Base-by-base conservation (phyloP, 2,888 invertebrate genomes). In the Cheiracanthium punctorium region DNA sequence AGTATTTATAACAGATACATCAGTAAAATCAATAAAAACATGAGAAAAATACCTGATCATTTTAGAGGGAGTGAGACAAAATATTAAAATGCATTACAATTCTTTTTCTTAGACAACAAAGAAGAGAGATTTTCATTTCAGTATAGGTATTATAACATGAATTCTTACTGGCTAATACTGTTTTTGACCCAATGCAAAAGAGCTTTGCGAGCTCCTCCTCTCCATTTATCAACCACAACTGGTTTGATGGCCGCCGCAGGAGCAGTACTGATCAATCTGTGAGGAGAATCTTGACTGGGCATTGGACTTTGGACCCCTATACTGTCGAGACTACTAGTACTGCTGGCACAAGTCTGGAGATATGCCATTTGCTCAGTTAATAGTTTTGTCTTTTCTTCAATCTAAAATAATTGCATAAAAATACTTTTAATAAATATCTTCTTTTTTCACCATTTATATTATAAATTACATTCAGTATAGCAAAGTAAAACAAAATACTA, bases 151-250 rank as follows among this genome's bases (percentile, higher is more conserved):
- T n/a, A n/a, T n/a, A n/a, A n/a, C n/a, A n/a, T n/a, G n/a, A n/a
- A n/a, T 37, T 7, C 37, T 89, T 90, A 92, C 92, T 91, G 91
- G 81, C 91, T 96, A 90, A 98, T 93, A 48, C 97, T 96, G 91
- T 96, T 97, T 89, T 97, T 96, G 87, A 98, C 98, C 98, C 98
- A 98, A 90, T 96, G 95, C 88, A 98, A 93, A 88, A 98, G 93
- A 30, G 97, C 97, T 92, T 97, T 97, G 91, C 96, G 95, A 82
- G 98, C 98, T 71, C 97, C 96, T 91, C 95, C 95, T 91, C 96
- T 96, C 95, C 96, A 90, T 88, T 90, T 90, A 74, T 90, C 90
- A 70, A 79, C 67, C 1, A 75, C 80, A 52, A 81, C 69, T 17
- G 88, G 80, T 76, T 87, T 87, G 20, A 71, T 79, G 43, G 88